Evolutionary conservation across 1,140 invertebrate species (phyloP).

Genomic region (Magallana ariakensis): DNA sequence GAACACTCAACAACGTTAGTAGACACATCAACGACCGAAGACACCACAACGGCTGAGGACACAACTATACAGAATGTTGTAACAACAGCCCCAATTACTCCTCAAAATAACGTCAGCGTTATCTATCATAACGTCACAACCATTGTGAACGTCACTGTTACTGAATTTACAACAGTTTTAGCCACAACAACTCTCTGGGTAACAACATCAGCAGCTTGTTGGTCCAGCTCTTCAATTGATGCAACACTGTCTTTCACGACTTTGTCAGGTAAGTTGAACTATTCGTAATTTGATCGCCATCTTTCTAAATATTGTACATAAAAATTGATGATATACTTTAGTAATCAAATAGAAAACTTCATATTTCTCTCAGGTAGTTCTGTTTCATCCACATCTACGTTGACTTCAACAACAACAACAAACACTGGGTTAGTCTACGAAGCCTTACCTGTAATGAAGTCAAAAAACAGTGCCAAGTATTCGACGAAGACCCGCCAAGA

Average conservation of each 20-base stretch:
- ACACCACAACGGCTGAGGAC: not conserved
- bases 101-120: not conserved
- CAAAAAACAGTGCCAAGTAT: constrained; percentile 2
- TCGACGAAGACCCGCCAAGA: not conserved
- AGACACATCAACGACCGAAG: too few relatives aligned
- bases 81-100: not conserved
- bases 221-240: not conserved
- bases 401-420: not conserved
- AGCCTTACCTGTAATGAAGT: not conserved
- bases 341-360: too few relatives aligned
- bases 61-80: not conserved
- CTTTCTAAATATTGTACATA: too few relatives aligned
- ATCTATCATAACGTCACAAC: not conserved
- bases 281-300: too few relatives aligned
- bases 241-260: too few relatives aligned
- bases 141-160: not conserved
- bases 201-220: not conserved
- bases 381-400: too few relatives aligned
- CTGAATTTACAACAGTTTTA: not conserved
- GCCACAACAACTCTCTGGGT: not conserved
- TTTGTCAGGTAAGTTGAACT: too few relatives aligned
- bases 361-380: too few relatives aligned
- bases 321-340: too few relatives aligned
- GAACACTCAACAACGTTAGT: too few relatives aligned
- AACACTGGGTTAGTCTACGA: not conserved